Evolutionary conservation across 1,140 invertebrate species (phyloP), one percentile per base, ranked within the genome.

Genomic region (Microplitis demolitor): DNA sequence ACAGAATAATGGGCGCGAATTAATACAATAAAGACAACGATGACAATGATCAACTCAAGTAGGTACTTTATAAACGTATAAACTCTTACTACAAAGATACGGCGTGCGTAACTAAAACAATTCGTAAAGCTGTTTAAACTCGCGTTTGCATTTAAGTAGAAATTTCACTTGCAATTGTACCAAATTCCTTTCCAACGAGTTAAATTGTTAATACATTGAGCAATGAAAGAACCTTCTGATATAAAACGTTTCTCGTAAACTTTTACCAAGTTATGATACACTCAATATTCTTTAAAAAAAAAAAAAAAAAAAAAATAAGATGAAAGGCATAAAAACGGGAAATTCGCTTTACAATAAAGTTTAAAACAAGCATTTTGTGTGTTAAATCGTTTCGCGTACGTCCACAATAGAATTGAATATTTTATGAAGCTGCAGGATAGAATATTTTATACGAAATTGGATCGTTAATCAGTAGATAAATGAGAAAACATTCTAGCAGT

Each of bases 61-160:
- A 64, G 39, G 33, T 39, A 16, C 54, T 35, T 33, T 9, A 50
- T 11, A n/a, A 63, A 60, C 16, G 60, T 61, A 66, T 45, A 45
- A 45, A 45, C 39, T 45, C 6, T 45, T 45, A 6, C 39, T 13
- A 56, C 16, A 77, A 73, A 66, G 33, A 61, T 56, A 62, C 34
- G 13, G 72, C n/a, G 56, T 24, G 66, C 58, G 63, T 63, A 66
- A 64, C 77, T 73, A 77, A 82, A 82, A 84, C 82, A 84, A 84
- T 85, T 78, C 78, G 78, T 78, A 76, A 77, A 81, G 77, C 73
- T 71, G 66, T 79, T 78, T 69, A 73, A 71, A 66, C 64, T 67
- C 74, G 69, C 78, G 79, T 84, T 85, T 83, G 79, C 81, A 84
- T 82, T 80, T 76, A 69, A 73, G 71, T 74, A 73, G 79, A 78